Conservation (phyloP, 2,888 invertebrate species). For the Coremacera marginata region DNA sequence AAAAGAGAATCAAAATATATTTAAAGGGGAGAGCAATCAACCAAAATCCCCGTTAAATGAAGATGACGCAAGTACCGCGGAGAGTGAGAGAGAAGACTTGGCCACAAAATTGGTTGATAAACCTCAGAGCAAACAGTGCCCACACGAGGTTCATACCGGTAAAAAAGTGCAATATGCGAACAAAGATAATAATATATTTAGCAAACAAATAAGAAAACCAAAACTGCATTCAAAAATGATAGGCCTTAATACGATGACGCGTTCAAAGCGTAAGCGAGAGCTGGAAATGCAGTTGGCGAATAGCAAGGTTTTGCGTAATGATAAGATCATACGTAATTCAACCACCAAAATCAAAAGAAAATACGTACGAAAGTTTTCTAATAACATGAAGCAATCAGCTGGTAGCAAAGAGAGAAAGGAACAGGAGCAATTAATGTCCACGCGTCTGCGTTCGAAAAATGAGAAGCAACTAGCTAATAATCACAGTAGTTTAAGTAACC, state of each 20-base stretch:
- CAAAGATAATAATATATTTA: conserved; percentile 33
- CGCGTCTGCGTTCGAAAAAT: conserved; percentile 54
- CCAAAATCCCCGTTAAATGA: not conserved
- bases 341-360: conserved; percentile 62
- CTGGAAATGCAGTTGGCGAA: conserved; percentile 66
- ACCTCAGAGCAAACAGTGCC: conserved; percentile 13
- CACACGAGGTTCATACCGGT: conserved; percentile 18
- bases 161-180: conserved; percentile 44
- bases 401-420: conserved; percentile 34
- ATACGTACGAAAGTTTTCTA: conserved; percentile 58
- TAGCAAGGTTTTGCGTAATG: conserved; percentile 66
- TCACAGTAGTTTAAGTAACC: conserved; percentile 72
- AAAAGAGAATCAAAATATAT: not conserved
- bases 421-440: conserved; percentile 57
- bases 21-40: conserved; percentile 11
- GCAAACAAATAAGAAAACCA: conserved; percentile 30
- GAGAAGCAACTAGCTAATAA: conserved; percentile 52
- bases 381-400: conserved; percentile 22
- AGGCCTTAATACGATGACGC: conserved; percentile 67
- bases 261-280: conserved; percentile 66
- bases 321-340: conserved; percentile 65
- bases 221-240: conserved; percentile 47
- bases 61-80: conserved; percentile 8
- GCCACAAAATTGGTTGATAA: not conserved
- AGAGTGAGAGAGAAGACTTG: conserved; percentile 32